Percentiles rank a stretch among this genome's conserved stretches.
These are phyloP conservation scores for Julus scandinavius DNA, from an alignment of 2,888 invertebrate species.

Conservation along the genomic window DNA sequence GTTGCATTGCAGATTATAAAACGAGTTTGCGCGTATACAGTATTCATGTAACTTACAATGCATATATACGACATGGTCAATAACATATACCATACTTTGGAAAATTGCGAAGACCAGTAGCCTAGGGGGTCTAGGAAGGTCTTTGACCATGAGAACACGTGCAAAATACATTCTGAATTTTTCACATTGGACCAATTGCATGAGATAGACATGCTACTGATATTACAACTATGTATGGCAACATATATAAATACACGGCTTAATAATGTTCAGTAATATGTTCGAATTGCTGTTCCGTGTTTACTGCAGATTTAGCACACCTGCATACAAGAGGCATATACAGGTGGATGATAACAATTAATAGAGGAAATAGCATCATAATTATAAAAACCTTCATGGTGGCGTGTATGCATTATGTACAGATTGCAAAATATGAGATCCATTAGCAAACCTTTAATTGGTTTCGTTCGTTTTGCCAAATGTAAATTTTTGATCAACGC, in stretches of 20 bases:
- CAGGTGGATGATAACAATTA: not conserved
- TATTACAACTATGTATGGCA: not conserved
- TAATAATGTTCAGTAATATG: not conserved
- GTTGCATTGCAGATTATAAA: not conserved
- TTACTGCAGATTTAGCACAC: not conserved
- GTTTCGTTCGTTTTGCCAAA: not conserved
- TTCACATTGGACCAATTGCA: not conserved
- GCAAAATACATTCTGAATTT: not conserved
- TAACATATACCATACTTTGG: not conserved
- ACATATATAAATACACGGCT: not conserved
- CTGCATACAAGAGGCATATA: not conserved
- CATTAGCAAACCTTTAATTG: not conserved
- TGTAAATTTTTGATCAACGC: not conserved
- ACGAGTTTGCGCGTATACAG: not conserved
- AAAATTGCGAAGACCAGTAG: not conserved
- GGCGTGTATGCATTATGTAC: not conserved
- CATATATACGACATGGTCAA: not conserved
- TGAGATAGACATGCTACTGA: not conserved
- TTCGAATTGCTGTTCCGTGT: not conserved
- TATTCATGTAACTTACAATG: not conserved
- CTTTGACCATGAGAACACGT: not conserved
- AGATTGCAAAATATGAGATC: not conserved
- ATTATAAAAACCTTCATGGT: not conserved
- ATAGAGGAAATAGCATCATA: not conserved
- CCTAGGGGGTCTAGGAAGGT: not conserved